Evolutionary conservation across 2,888 invertebrate species (phyloP), one percentile per base, ranked within the genome.

Genomic region (Antheraea yamamai): DNA sequence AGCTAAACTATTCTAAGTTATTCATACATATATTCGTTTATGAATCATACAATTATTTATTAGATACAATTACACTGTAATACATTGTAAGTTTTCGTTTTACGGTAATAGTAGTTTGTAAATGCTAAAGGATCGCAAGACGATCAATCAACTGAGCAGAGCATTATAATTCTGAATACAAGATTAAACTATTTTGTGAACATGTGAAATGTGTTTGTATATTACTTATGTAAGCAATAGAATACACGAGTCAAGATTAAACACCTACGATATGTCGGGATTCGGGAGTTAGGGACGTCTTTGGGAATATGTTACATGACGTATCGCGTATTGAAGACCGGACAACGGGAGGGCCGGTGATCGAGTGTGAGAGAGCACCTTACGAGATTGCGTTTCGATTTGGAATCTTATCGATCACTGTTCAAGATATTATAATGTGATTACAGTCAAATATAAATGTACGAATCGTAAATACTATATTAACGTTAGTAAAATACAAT

Each of bases 361-460:
- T 94, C 87, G 94, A 94, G 94, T 92, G 92, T 92, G 92, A 93
- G 91, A 91, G 89, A 94, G 91, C 88, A 85, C 88, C 85, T 84
- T 83, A 77, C 81, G 81, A 82, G 91, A 91, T 92, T 91, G 90
- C 88, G 82, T 84, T 88, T 86, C 85, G 85, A 87, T 86, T 80
- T 82, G 78, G 77, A 79, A 73, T 70, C 75, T 77, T 82, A 87
- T 87, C 87, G 86, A 88, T 89, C 86, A 86, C 81, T 76, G 81
- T 84, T 83, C 82, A 78, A 79, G 79, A 83, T 78, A 77, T 77
- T 81, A 78, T 78, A 82, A 82, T 83, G 80, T 74, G 71, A 77
- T 26, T 64, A 26, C 64, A 64, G 23, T 26, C 26, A 4, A 26
- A 61, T 61, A 61, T 3, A 23, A 8, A 26, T 64, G 23, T 14